Evolutionary conservation across 2,113 vertebrate species (phyloP).

Genomic region (Ciconia boyciana): DNA sequence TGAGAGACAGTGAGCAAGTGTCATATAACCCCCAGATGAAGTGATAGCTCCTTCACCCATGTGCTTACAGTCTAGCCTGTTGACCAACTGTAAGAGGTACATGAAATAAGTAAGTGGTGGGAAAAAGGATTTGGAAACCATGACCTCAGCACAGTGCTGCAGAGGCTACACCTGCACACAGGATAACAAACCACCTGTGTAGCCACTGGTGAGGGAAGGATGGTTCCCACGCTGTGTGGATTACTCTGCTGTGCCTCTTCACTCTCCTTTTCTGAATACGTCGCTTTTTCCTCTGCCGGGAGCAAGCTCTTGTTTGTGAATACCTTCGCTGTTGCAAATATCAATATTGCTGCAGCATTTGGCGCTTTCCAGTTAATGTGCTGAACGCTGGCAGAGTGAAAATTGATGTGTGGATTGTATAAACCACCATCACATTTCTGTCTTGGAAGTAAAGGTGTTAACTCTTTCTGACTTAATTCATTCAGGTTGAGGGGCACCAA

Average conservation of each 20-base stretch:
- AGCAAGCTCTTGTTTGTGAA: not conserved
- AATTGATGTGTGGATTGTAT: not conserved
- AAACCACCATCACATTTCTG: not conserved
- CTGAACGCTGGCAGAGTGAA: not conserved
- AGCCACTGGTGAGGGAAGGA: not conserved
- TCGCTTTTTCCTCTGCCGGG: rapidly evolving
- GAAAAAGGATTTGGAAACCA: not conserved
- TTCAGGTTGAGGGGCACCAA: not conserved
- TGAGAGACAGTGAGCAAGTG: not conserved
- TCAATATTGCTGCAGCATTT: constrained; percentile 1
- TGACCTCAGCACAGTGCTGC: rapidly evolving
- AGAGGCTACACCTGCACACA: rapidly evolving
- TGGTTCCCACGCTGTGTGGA: not conserved
- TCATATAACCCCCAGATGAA: too few species aligned
- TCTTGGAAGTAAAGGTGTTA: constrained; percentile 18
- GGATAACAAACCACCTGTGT: rapidly evolving
- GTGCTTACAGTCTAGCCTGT: not conserved
- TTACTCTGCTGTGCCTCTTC: not conserved
- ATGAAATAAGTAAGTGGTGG: rapidly evolving
- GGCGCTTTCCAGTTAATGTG: not conserved
- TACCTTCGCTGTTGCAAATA: not conserved
- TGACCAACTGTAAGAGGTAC: not conserved
- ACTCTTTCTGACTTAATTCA: constrained; percentile 15
- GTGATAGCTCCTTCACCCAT: rapidly evolving
- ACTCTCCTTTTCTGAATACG: not conserved